A percentile compares a stretch with the other conserved stretches of the same genome.
Evolutionary conservation across 2,113 vertebrate species (phyloP).

Genomic region (Cranoglanis bouderius): DNA sequence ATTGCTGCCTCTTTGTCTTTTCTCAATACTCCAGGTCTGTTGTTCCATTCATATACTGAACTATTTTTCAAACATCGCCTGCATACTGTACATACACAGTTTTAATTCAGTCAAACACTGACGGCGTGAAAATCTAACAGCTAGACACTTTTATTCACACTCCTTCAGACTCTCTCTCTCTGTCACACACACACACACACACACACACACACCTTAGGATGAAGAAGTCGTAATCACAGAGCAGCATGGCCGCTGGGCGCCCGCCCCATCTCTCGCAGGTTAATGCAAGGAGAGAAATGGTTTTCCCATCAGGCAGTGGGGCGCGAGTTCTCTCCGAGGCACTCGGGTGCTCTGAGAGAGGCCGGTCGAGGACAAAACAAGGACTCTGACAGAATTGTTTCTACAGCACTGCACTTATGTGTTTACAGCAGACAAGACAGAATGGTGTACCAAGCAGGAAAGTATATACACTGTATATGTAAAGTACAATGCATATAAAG

Average conservation of each 20-base stretch:
- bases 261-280: conserved; percentile 45
- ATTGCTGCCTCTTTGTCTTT: conserved; percentile 11
- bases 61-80: conserved; percentile 46
- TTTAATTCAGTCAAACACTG: conserved; percentile 5
- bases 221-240: conserved; percentile 44
- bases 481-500: neutral
- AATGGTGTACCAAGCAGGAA: neutral
- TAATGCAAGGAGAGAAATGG: conserved; percentile 51
- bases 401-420: conserved; percentile 5
- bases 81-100: neutral
- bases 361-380: conserved; percentile 41
- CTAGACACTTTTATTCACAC: neutral
- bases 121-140: conserved; percentile 35
- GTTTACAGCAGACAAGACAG: neutral
- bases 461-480: neutral
- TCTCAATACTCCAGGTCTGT: conserved; percentile 27
- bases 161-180: neutral
- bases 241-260: conserved; percentile 11
- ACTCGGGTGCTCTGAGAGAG: conserved; percentile 25
- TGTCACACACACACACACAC: neutral
- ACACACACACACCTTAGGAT: conserved; percentile 1
- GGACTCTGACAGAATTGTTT: conserved; percentile 30
- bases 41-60: neutral
- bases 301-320: conserved; percentile 45
- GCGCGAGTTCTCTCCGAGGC: conserved; percentile 25